phyloP scores from a whole-genome alignment of 2,797 vertebrate species.

The Anguilla pacifica region DNA sequence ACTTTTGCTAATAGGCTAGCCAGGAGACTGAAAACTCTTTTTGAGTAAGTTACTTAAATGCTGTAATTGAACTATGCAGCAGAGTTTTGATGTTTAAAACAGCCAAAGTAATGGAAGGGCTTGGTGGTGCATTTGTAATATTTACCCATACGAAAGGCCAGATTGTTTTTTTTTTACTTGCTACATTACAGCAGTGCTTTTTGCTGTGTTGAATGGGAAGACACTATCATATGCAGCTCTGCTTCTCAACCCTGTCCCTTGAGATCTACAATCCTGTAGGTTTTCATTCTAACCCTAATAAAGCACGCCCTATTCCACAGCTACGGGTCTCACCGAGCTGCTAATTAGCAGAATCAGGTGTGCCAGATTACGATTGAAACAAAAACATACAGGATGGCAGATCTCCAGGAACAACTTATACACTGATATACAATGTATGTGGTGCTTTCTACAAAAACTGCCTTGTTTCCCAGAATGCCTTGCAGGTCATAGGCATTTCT shows the following conservation, averaged over 20 bases:
- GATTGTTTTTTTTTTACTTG: neutral
- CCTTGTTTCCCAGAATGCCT: neutral
- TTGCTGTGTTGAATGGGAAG: neutral
- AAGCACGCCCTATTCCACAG: neutral
- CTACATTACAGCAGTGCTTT: neutral
- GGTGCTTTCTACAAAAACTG: too few relatives aligned
- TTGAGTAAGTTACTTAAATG: neutral
- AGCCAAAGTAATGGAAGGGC: neutral
- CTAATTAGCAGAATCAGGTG: too few relatives aligned
- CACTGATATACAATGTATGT: too few relatives aligned
- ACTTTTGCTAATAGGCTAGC: too few relatives aligned
- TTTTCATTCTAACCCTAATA: too few relatives aligned
- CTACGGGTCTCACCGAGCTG: neutral
- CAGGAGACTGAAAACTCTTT: neutral
- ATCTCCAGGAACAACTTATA: too few relatives aligned
- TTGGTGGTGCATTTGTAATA: neutral
- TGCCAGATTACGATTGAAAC: too few relatives aligned
- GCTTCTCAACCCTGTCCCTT: too few relatives aligned
- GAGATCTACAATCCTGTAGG: too few relatives aligned
- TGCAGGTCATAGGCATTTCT: neutral
- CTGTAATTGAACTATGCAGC: neutral
- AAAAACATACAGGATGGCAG: too few relatives aligned
- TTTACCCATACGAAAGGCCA: neutral
- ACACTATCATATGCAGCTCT: too few relatives aligned
- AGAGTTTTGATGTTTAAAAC: neutral